These are phyloP conservation scores for Rutpela maculata DNA, from an alignment of 2,888 invertebrate species.

Conservation along the genomic window DNA sequence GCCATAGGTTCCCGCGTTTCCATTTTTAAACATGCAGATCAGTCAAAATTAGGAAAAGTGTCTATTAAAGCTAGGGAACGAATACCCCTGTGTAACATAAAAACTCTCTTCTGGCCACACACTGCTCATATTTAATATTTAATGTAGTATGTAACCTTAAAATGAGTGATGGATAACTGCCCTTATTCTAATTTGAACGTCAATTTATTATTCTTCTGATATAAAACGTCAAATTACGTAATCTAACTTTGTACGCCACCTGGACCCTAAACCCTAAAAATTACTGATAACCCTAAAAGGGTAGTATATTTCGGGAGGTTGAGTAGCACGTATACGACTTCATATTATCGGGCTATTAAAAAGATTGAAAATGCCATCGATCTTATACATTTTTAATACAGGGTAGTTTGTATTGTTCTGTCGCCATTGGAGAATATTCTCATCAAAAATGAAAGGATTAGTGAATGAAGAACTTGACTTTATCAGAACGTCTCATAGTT, in stretches of 20 bases:
- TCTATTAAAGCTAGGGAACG: slow-evolving; percentile 12
- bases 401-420: no score
- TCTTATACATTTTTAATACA: background rate
- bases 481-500: no score
- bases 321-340: background rate
- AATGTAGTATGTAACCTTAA: slow-evolving; percentile 7
- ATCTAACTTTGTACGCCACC: slow-evolving; percentile 21
- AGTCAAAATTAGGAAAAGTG: slow-evolving; percentile 27
- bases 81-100: slow-evolving; percentile 32
- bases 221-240: slow-evolving; percentile 23
- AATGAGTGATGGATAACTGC: slow-evolving; percentile 30
- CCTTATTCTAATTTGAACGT: slow-evolving; percentile 19
- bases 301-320: background rate
- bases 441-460: no score
- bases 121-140: slow-evolving; percentile 30
- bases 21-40: slow-evolving; percentile 4
- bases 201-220: slow-evolving; percentile 30
- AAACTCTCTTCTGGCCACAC: slow-evolving; percentile 42
- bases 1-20: background rate
- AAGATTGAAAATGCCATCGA: background rate
- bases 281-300: slow-evolving; percentile 6
- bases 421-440: no score
- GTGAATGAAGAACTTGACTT: no score
- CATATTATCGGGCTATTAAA: background rate
- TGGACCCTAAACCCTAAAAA: slow-evolving; percentile 8